Evolutionary conservation across 2,888 invertebrate genomes (phyloP).

Genomic region (Drosophila siamana): DNA sequence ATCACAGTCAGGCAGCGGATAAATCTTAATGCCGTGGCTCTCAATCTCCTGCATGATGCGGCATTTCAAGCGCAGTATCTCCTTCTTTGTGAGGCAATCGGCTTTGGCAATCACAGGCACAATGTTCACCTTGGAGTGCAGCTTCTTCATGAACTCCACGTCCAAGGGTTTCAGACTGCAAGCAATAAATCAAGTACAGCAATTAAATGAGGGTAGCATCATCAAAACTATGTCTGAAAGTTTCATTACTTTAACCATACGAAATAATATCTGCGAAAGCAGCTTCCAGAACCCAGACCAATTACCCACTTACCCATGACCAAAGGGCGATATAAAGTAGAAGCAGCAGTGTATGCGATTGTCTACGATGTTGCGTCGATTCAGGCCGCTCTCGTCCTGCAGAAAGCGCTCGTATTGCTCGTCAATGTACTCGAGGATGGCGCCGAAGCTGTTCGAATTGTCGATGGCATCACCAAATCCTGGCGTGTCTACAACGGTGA

Average conservation of each 20-base stretch:
- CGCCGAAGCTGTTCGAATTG: conserved; percentile 95
- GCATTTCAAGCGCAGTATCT: conserved; percentile 93
- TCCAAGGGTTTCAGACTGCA: conserved; percentile 95
- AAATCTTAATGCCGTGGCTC: conserved; percentile 96
- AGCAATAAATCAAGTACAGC: neutral
- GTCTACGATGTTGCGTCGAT: conserved; percentile 97
- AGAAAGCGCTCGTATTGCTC: conserved; percentile 97
- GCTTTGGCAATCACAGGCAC: conserved; percentile 99
- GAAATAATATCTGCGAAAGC: too few species aligned
- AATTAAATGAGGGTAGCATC: conserved; percentile 8
- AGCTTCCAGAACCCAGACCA: too few species aligned
- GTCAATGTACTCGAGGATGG: conserved; percentile 98
- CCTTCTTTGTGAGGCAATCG: conserved; percentile 97
- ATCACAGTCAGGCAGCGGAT: conserved; percentile 97
- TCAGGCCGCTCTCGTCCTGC: conserved; percentile 97
- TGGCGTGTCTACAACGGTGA: conserved; percentile 98
- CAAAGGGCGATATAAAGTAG: conserved; percentile 98
- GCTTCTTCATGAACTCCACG: conserved; percentile 97
- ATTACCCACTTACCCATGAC: conserved; percentile 96
- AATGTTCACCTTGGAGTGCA: conserved; percentile 98
- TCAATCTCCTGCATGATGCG: conserved; percentile 96
- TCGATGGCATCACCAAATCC: conserved; percentile 98
- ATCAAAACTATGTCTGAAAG: too few species aligned
- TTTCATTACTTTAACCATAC: too few species aligned
- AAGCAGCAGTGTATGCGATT: conserved; percentile 99